Evolutionary conservation across 2,113 vertebrate species (phyloP), one percentile per base, ranked within the genome.

Genomic region (Solea solea): DNA sequence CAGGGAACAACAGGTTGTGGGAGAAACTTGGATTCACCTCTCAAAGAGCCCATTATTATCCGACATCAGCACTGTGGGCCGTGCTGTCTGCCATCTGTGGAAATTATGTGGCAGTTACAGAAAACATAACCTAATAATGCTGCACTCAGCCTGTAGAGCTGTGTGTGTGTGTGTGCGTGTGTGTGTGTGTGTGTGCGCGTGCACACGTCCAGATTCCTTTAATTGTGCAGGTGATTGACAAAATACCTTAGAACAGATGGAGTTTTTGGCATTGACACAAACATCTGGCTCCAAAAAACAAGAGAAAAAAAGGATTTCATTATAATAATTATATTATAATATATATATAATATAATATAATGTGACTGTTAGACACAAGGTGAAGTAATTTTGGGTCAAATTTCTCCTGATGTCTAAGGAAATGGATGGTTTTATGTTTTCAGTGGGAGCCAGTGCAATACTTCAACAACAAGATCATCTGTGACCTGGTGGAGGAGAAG

Each of bases 381-480:
- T 6, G 3, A 34, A 34, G 34, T 34, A 1, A 34, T 4, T 34
- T 34, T 34, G 34, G 1, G 7, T 62, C 25, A 39, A 1, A 3
- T 45, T 45, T 55, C 21, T 28, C 27, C 50, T 56, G 0, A 44
- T 52, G 40, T 59, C 25, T 69, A 10, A 61, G 4, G 8, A 25
- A 27, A 59, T 7, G 3, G 15, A 9, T 58, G 5, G 21, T 78
- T 79, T 60, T 65, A n/a, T 82, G 2, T 84, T 85, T 78, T 63
- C 87, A 99, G 98, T 99, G 98, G 98, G 98, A 99, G 75, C 95
- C 98, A 0, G 97, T 99, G 79, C 96, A 96, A 67, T 99, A 98
- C 87, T 99, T 99, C 91, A 97, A 99, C 91, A 99, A 99, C 93
- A 99, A 98, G 89, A 98, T 99, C 80, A 99, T 99, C 82, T 99